A percentile compares a stretch with the other conserved stretches of the same genome.
Conservation (phyloP, 2,113 vertebrate species). For the Diadophis punctatus region DNA sequence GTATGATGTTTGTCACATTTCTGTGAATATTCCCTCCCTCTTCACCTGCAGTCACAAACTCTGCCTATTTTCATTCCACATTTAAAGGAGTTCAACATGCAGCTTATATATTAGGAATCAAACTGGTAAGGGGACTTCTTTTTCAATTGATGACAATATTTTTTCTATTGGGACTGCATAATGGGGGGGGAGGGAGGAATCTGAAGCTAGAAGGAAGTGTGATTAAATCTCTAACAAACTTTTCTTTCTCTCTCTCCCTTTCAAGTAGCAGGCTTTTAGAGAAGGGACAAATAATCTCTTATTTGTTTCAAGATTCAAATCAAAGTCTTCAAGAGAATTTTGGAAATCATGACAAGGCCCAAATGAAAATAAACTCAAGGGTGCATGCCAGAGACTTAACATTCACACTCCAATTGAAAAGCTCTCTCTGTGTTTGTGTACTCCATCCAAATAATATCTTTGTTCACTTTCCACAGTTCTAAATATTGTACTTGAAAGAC, state of each 20-base stretch:
- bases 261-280: not conserved
- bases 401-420: not conserved
- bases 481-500: not conserved
- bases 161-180: not conserved
- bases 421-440: not conserved
- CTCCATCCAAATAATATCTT: not conserved
- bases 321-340: not conserved
- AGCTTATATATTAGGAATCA: not conserved
- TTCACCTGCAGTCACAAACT: not conserved
- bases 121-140: not conserved
- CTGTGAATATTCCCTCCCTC: not conserved
- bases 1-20: not conserved
- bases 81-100: not conserved
- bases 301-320: not conserved
- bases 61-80: not conserved
- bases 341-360: not conserved
- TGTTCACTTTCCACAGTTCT: not conserved
- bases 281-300: not conserved
- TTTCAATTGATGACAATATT: not conserved
- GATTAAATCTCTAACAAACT: not conserved
- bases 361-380: not conserved
- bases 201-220: not conserved
- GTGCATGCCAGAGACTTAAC: not conserved
- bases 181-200: not conserved
- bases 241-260: not conserved